phyloP scores from a whole-genome alignment of 2,797 vertebrate genomes.

The Nothura maculosa region DNA sequence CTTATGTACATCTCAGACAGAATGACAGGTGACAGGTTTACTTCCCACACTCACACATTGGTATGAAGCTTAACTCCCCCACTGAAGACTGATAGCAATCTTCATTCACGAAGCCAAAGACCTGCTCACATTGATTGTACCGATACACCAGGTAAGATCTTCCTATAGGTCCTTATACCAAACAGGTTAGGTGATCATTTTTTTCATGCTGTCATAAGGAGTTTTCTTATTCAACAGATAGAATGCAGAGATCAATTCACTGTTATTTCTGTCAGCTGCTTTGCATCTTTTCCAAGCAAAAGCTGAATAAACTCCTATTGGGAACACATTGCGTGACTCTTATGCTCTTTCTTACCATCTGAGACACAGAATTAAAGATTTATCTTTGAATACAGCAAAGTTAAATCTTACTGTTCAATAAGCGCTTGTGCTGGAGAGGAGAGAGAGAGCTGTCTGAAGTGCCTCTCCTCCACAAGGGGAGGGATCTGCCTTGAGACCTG shows the following conservation, averaged over 20 bases:
- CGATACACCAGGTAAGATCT: neutral
- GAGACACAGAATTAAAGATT: neutral
- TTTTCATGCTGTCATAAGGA: neutral
- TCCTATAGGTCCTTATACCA: slow-evolving; percentile 22
- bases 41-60: slow-evolving; percentile 42
- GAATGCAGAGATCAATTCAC: neutral
- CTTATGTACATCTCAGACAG: slow-evolving; percentile 18
- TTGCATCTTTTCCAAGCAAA: neutral
- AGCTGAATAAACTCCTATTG: neutral
- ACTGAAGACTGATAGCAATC: slow-evolving; percentile 53
- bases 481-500: neutral
- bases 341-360: neutral
- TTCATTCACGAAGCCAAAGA: slow-evolving; percentile 31
- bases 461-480: neutral
- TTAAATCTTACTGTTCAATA: neutral
- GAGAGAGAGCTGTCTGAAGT: neutral
- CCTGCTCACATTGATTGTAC: slow-evolving; percentile 18
- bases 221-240: neutral
- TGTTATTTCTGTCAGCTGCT: neutral
- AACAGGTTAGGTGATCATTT: neutral
- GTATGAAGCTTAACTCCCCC: slow-evolving; percentile 45
- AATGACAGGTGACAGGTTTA: slow-evolving; percentile 64
- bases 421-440: neutral
- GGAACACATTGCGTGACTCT: neutral
- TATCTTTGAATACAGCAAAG: neutral